Evolutionary conservation across 2,797 vertebrate genomes (phyloP).

Genomic region (Phyllotis vaccarum): DNA sequence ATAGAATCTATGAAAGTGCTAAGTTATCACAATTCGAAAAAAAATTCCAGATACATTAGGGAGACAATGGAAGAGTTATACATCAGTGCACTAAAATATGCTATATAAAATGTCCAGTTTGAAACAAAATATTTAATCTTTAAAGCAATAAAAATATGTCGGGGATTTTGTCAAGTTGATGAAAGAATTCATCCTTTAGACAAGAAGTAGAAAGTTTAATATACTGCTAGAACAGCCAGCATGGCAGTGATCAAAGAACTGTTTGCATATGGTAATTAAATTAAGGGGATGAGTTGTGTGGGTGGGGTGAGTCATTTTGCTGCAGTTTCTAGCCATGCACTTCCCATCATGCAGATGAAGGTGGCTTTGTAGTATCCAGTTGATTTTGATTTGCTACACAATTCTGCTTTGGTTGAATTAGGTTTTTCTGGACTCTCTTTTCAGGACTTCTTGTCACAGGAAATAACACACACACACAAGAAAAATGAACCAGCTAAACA

Average conservation of each 20-base stretch:
- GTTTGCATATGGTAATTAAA: not conserved
- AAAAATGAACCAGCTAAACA: not conserved
- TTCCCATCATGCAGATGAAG: not conserved
- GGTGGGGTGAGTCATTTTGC: not conserved
- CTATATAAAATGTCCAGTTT: conserved; percentile 40
- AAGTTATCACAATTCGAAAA: not conserved
- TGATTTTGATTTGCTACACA: not conserved
- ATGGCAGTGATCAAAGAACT: not conserved
- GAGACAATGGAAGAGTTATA: not conserved
- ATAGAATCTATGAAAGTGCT: conserved; percentile 14
- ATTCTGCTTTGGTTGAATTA: not conserved
- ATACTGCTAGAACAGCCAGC: not conserved
- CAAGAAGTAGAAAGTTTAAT: not conserved
- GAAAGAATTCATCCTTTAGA: not conserved
- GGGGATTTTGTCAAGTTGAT: not conserved
- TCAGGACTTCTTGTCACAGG: not conserved
- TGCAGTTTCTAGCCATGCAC: not conserved
- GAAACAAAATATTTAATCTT: not conserved
- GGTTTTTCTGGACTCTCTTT: not conserved
- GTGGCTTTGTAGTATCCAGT: not conserved
- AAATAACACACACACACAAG: not conserved
- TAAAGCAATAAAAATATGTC: conserved; percentile 24
- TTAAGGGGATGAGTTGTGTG: not conserved
- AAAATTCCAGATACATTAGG: not conserved
- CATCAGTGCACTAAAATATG: conserved; percentile 28